These are phyloP conservation scores for Stratiolaelaps scimitus DNA, from an alignment of 1,140 invertebrate species.

Conservation along the genomic window DNA sequence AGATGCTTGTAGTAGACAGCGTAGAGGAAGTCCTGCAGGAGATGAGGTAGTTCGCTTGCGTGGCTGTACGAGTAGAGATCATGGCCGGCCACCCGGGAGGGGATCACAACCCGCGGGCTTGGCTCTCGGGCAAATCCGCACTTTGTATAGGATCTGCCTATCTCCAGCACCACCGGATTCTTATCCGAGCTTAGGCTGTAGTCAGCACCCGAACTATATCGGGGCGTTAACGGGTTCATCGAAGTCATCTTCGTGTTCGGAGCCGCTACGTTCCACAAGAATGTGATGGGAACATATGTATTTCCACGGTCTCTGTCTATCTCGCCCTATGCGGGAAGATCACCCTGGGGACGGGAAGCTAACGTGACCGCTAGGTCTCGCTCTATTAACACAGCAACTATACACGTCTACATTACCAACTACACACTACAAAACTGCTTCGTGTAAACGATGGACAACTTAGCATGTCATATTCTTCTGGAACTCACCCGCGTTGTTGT, in stretches of 20 bases:
- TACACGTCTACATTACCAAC: too few relatives aligned
- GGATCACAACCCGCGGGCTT: slow-evolving; percentile 70
- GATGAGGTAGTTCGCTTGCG: slow-evolving; percentile 63
- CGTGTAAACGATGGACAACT: too few relatives aligned
- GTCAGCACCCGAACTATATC: slow-evolving; percentile 10
- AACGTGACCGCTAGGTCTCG: too few relatives aligned
- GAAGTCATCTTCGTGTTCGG: background rate
- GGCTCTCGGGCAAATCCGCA: slow-evolving; percentile 80
- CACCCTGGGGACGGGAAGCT: too few relatives aligned
- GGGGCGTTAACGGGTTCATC: background rate
- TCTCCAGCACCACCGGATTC: slow-evolving; percentile 72
- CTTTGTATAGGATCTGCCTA: slow-evolving; percentile 83
- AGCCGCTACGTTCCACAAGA: background rate
- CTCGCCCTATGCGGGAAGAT: too few relatives aligned
- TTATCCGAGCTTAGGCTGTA: slow-evolving; percentile 51
- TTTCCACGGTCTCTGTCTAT: too few relatives aligned
- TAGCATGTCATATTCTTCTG: too few relatives aligned
- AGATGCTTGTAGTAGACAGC: slow-evolving; percentile 75
- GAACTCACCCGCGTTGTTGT: too few relatives aligned
- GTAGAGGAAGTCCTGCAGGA: slow-evolving; percentile 77
- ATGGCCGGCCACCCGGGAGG: slow-evolving; percentile 55
- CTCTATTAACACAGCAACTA: too few relatives aligned
- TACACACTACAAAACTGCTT: too few relatives aligned
- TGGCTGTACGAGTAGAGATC: slow-evolving; percentile 57
- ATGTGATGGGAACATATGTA: too few relatives aligned